phyloP scores from a whole-genome alignment of 2,797 vertebrate species.

The Kryptopterus vitreolus region DNA sequence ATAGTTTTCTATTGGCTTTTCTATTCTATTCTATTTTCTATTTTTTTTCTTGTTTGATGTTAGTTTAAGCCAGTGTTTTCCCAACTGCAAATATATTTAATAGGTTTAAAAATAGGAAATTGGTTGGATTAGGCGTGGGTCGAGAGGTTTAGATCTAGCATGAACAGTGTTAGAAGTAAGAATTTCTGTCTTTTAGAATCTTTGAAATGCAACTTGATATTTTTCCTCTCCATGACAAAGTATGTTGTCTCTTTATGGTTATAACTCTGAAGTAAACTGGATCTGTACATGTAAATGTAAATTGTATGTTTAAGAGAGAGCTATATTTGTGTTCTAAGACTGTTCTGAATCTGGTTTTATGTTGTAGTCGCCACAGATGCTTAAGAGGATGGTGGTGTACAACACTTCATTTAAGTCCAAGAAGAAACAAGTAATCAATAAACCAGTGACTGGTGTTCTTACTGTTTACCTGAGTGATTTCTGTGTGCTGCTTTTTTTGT shows the following conservation, averaged over 20 bases:
- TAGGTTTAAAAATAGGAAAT: not conserved
- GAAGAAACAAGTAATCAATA: constrained; percentile 88
- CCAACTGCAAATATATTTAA: not conserved
- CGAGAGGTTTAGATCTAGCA: not conserved
- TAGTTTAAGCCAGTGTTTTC: not conserved
- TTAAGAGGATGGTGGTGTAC: constrained; percentile 98
- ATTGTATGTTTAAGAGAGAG: constrained; percentile 9
- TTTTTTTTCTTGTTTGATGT: not conserved
- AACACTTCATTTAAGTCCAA: constrained; percentile 91
- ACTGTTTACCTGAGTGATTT: constrained; percentile 25
- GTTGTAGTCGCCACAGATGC: constrained; percentile 95
- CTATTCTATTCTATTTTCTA: too few species aligned
- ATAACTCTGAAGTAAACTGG: not conserved
- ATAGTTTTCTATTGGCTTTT: not conserved
- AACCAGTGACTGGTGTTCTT: not conserved
- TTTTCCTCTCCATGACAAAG: not conserved
- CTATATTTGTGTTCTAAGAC: constrained; percentile 14
- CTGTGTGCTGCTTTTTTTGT: not conserved
- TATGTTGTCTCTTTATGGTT: not conserved
- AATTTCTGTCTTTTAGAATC: not conserved
- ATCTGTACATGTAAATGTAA: constrained; percentile 14
- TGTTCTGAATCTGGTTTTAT: constrained; percentile 52
- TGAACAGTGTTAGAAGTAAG: not conserved
- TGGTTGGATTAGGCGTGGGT: not conserved
- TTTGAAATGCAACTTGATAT: not conserved